Conservation (phyloP, 2,797 vertebrate species). For the Tolypeutes matacus region DNA sequence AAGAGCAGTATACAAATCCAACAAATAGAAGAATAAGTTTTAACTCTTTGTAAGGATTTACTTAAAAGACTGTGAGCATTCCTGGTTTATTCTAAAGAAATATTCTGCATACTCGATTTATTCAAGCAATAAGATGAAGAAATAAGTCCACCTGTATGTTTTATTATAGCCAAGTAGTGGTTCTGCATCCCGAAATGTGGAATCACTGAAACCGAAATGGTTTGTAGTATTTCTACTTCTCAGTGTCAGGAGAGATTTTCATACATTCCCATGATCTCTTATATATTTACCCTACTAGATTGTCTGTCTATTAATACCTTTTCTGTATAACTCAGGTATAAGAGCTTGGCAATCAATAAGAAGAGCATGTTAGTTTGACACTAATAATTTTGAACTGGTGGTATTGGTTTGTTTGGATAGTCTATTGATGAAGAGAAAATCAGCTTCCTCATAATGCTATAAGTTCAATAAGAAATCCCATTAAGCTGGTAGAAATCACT, state of each 20-base stretch:
- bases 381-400: constrained; percentile 24
- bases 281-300: not conserved
- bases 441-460: constrained; percentile 9
- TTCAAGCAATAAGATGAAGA: constrained; percentile 47
- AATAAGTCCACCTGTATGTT: not conserved
- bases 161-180: constrained; percentile 25
- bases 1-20: constrained; percentile 3
- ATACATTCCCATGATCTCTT: not conserved
- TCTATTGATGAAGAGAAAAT: constrained; percentile 61
- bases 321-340: constrained; percentile 23
- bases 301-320: constrained; percentile 45
- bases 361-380: not conserved
- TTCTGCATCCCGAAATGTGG: not conserved
- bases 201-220: constrained; percentile 50
- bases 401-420: constrained; percentile 12
- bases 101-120: constrained; percentile 19
- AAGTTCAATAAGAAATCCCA: constrained; percentile 66
- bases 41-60: not conserved
- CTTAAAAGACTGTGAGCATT: not conserved
- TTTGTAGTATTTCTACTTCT: constrained; percentile 48
- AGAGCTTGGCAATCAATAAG: not conserved
- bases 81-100: constrained; percentile 8
- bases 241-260: constrained; percentile 25
- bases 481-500: constrained; percentile 55
- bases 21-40: not conserved